These are phyloP conservation scores for Acheta domesticus DNA, from an alignment of 2,888 invertebrate species.

Conservation along the genomic window DNA sequence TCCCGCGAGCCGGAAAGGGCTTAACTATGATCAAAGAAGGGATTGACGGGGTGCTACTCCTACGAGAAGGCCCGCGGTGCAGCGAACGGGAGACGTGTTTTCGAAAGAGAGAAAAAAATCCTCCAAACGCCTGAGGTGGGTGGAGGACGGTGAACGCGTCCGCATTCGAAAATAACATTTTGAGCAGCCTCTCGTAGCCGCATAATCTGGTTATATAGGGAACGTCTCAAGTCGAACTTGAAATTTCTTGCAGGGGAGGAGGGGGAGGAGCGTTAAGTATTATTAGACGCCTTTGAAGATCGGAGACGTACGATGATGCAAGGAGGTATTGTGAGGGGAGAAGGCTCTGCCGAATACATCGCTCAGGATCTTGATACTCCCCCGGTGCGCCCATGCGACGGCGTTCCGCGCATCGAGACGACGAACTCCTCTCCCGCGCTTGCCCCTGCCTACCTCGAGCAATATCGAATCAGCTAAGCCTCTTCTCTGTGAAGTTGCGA, in stretches of 20 bases:
- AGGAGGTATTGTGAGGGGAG: neutral
- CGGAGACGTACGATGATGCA: neutral
- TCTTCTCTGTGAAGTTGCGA: neutral
- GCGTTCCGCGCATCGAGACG: too few relatives aligned
- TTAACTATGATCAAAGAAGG: slow-evolving; percentile 18
- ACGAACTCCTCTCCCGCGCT: neutral
- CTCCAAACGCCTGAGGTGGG: neutral
- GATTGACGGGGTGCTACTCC: neutral
- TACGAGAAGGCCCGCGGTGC: neutral
- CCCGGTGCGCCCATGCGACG: neutral
- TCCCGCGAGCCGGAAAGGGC: slow-evolving; percentile 2
- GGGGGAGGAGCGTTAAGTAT: neutral
- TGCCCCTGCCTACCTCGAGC: neutral
- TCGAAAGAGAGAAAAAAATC: neutral
- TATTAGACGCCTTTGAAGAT: neutral
- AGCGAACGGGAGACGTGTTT: neutral
- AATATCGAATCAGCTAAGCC: slow-evolving; percentile 10
- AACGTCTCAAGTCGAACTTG: neutral
- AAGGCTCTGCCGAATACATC: neutral
- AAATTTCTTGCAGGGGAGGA: neutral
- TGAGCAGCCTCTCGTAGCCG: neutral
- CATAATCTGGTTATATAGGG: neutral
- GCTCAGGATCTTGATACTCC: neutral
- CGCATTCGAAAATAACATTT: neutral
- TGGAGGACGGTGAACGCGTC: neutral